These are phyloP conservation scores for Sylvia borin DNA, from an alignment of 2,797 vertebrate species.

Conservation along the genomic window DNA sequence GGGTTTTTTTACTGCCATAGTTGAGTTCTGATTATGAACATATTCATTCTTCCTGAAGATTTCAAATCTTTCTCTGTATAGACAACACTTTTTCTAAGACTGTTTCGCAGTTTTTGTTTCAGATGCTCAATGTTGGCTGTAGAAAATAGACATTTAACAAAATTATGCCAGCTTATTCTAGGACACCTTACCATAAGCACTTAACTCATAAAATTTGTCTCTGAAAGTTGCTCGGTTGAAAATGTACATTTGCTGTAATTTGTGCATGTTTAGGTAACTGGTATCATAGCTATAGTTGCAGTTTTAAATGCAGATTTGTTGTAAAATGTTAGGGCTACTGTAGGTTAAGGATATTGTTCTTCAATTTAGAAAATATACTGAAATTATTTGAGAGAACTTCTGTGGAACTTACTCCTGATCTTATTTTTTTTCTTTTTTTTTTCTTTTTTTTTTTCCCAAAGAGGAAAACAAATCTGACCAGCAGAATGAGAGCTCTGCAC, in stretches of 20 bases:
- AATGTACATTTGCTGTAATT: neutral
- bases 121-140: neutral
- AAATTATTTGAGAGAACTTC: neutral
- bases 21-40: neutral
- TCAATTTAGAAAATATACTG: neutral
- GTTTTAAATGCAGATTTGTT: neutral
- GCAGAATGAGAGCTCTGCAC: constrained; percentile 78
- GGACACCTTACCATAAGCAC: neutral
- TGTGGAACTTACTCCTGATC: neutral
- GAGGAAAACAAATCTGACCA: constrained; percentile 72
- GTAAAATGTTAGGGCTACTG: neutral
- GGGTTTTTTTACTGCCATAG: neutral
- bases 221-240: neutral
- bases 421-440: neutral
- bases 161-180: neutral
- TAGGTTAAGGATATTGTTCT: neutral
- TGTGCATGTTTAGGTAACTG: neutral
- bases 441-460: neutral
- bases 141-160: neutral
- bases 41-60: neutral
- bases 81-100: neutral
- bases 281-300: neutral
- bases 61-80: neutral
- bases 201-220: neutral
- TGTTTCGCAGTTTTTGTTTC: neutral